Evolutionary conservation across 2,797 vertebrate species (phyloP), one percentile per base, ranked within the genome.

Genomic region (Sibirionetta formosa): DNA sequence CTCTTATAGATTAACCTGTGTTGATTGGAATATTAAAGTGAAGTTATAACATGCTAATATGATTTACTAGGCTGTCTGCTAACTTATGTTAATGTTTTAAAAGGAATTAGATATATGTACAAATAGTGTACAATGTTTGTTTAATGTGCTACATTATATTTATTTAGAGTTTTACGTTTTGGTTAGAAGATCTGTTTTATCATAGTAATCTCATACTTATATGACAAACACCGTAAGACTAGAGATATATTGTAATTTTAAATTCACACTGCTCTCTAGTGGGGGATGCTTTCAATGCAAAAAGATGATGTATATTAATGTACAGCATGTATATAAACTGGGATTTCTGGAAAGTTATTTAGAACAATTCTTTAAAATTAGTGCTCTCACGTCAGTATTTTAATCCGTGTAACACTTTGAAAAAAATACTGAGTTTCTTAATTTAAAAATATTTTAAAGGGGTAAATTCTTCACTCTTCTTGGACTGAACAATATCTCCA

Each of bases 191-290:
- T 60, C 7, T 68, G 26, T 29, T 87, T 66, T 63, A 16, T 82
- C 92, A 35, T 5, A 90, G 7, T 69, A 65, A 66, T 82, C n/a
- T 48, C n/a, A 29, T 81, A 38, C 80, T 54, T 75, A 61, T 86
- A 73, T 70, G 29, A 46, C n/a, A 71, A 88, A 7, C 40, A 20
- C 69, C 95, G 36, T 78, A 71, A 50, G 56, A 82, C 48, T 92
- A 53, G 44, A 68, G 33, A 48, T 60, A 36, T 29, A 73, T n/a
- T 91, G 2, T 93, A 97, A 98, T 92, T 97, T 97, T 98, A 97
- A 98, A 97, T 98, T 97, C 70, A 96, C 90, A 92, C 96, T 98
- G 98, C 98, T 94, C 98, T 98, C 98, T 98, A 98, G 98, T 98
- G 98, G 98, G 75, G 97, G 97, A 94, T 91, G 36, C 64, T 86